These are phyloP conservation scores for Dendroctonus valens DNA, from an alignment of 1,140 invertebrate genomes.

Conservation along the genomic window DNA sequence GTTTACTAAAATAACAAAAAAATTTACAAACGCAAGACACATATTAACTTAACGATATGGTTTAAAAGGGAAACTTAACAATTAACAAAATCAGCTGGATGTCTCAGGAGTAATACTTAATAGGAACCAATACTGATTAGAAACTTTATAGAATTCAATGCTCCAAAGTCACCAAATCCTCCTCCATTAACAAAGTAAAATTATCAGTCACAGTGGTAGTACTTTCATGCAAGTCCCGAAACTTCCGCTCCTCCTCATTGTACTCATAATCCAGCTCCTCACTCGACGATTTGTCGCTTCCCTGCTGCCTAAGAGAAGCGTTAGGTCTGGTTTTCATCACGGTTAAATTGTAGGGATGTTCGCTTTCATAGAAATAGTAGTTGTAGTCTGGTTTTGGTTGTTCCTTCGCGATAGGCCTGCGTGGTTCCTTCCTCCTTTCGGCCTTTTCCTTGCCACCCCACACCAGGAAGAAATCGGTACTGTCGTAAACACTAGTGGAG, in stretches of 20 bases:
- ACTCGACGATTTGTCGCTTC: slow-evolving; percentile 11
- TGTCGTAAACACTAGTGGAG: slow-evolving; percentile 28
- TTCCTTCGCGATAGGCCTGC: slow-evolving; percentile 1
- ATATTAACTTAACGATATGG: no score
- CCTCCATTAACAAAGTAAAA: not conserved
- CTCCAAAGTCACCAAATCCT: not conserved
- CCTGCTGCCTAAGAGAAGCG: not conserved
- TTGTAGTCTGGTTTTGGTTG: slow-evolving; percentile 3
- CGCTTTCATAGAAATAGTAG: slow-evolving; percentile 24
- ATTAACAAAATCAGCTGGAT: no score
- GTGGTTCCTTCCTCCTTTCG: slow-evolving; percentile 16
- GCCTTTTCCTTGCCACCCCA: slow-evolving; percentile 32
- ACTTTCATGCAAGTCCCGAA: slow-evolving; percentile 21
- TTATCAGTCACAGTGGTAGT: slow-evolving; percentile 6
- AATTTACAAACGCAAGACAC: no score
- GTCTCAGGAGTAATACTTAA: no score
- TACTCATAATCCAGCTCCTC: slow-evolving; percentile 30
- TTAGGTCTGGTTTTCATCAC: slow-evolving; percentile 6
- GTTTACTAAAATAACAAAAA: no score
- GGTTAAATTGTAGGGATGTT: slow-evolving; percentile 18
- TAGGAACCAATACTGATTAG: no score
- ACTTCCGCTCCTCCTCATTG: slow-evolving; percentile 21
- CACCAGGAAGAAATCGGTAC: slow-evolving; percentile 25
- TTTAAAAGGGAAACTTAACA: no score
- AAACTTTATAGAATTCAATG: no score